Evolutionary conservation across 2,113 vertebrate species (phyloP).

Genomic region (Campylorhamphus procurvoides): DNA sequence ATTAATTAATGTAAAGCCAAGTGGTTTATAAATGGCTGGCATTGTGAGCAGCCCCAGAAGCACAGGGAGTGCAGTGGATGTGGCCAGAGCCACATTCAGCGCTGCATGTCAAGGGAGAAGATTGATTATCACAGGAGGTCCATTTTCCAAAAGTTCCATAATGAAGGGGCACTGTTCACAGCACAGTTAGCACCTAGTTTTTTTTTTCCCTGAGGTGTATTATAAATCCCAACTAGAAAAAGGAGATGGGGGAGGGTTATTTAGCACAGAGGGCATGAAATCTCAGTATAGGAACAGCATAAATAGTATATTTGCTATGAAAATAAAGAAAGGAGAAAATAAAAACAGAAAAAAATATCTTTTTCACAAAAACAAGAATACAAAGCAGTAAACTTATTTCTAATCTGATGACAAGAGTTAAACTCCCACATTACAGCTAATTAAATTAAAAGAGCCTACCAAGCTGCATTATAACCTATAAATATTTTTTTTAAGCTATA

Average conservation of each 20-base stretch:
- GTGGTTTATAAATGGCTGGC: slow-evolving; percentile 73
- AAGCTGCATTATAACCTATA: not conserved
- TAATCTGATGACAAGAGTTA: not conserved
- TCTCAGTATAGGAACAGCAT: not conserved
- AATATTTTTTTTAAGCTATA: slow-evolving; percentile 46
- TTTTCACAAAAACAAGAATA: not conserved
- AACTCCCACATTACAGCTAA: slow-evolving; percentile 16
- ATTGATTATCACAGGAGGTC: slow-evolving; percentile 60
- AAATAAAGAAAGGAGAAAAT: not conserved
- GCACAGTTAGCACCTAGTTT: not conserved
- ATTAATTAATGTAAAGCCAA: slow-evolving; percentile 77
- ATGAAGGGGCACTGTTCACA: slow-evolving; percentile 37
- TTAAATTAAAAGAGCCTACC: slow-evolving; percentile 34
- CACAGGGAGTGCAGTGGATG: slow-evolving; percentile 65
- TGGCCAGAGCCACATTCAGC: slow-evolving; percentile 61
- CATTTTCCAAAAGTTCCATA: slow-evolving; percentile 46
- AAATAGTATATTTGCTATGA: not conserved
- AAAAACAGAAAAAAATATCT: not conserved
- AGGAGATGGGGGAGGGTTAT: not conserved
- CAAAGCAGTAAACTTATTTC: not conserved
- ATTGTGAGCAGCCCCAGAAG: slow-evolving; percentile 65
- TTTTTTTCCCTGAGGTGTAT: not conserved
- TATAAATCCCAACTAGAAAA: not conserved
- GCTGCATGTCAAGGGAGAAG: slow-evolving; percentile 48
- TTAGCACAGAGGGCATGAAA: not conserved